A percentile compares a stretch with the other conserved stretches of the same genome.
Evolutionary conservation across 2,113 vertebrate genomes (phyloP).

Genomic region (Accipiter virgatus): DNA sequence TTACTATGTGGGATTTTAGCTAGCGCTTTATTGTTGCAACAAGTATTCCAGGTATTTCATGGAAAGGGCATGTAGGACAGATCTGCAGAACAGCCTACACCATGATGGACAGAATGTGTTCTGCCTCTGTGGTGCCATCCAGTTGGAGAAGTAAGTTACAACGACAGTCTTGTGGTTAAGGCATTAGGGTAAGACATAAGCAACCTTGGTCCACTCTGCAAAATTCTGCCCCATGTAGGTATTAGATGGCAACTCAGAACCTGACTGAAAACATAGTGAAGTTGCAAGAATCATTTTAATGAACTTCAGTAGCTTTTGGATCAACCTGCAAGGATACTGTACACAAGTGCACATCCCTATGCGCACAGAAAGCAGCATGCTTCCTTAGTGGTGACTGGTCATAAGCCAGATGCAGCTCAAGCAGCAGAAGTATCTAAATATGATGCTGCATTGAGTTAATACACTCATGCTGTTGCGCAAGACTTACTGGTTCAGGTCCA

Average conservation of each 20-base stretch:
- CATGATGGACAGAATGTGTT: not conserved
- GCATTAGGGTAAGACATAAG: not conserved
- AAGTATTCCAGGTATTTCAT: not conserved
- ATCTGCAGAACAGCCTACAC: not conserved
- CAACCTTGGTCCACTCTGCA: not conserved
- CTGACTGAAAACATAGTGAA: not conserved
- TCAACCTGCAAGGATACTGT: not conserved
- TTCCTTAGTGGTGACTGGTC: not conserved
- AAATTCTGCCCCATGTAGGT: not conserved
- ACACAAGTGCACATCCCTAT: not conserved
- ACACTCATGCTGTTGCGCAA: not conserved
- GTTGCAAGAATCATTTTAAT: not conserved
- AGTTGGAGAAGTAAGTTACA: not conserved
- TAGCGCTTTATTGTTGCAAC: not conserved
- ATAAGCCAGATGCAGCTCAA: not conserved
- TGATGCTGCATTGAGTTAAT: not conserved
- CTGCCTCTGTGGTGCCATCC: not conserved
- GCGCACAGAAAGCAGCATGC: not conserved
- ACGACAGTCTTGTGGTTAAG: not conserved
- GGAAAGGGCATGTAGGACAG: not conserved
- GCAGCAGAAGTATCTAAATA: not conserved
- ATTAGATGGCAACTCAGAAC: not conserved
- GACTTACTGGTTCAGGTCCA: not conserved
- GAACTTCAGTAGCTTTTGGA: not conserved
- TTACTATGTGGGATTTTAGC: not conserved